Evolutionary conservation across 2,888 invertebrate species (phyloP), one percentile per base, ranked within the genome.

Genomic region (Spilosoma lubricipeda): DNA sequence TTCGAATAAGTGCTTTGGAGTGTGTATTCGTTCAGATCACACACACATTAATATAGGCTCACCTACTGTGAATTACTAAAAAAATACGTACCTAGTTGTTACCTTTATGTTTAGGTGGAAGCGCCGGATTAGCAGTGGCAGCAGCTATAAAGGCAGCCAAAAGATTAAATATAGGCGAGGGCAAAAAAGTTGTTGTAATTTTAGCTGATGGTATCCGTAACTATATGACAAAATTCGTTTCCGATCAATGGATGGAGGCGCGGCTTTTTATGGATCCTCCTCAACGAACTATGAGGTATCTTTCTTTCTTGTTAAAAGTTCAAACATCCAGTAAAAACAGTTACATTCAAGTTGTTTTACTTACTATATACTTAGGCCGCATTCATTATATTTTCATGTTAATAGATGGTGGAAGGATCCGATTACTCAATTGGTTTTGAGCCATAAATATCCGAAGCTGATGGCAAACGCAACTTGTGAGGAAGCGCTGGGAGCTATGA

Each of bases 221-320:
- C 93, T 99, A 99, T 91, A 98, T 99, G 98, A 98, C 99, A 1
- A 99, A 99, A 92, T 99, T 99, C 91, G 97, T 99, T 20, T 97
- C 97, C 73, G 99, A 99, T 91, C 97, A 98, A 83, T 99, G 99
- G 99, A 98, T 99, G 98, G 97, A 97, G 88, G 97, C 97, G 36
- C 96, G 98, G 87, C 97, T 97, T 84, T 96, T 97, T 81, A 93
- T 93, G 74, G 84, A 89, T 74, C 90, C 90, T 11, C 91, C 91
- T 18, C 72, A 85, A 76, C 88, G 89, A 0, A 80, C 85, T 33
- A 85, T 89, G 83, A 85, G 76, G 89, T 90, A 82, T 97, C 97
- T 5, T 52, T 56, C 7, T n/a, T 56, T 23, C 20, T 7, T 52
- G 5, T 52, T 4, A 52, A n/a, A n/a, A n/a, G n/a, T n/a, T n/a